Conservation (phyloP, 2,888 invertebrate species). For the Trachelus stipa region DNA sequence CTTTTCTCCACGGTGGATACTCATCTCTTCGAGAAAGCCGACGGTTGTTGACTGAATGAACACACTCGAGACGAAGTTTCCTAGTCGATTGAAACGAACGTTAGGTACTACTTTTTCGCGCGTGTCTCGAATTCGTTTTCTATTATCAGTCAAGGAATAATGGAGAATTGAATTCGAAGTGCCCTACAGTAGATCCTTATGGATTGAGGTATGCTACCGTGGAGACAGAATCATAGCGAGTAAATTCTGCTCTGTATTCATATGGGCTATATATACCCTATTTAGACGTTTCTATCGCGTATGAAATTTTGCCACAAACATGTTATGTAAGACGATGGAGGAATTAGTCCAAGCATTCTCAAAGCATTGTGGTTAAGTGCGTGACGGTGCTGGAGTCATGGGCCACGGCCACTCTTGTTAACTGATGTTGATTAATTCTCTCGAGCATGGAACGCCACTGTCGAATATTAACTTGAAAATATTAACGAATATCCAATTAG, state of each 20-base stretch:
- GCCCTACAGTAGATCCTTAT: neutral
- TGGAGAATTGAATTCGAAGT: neutral
- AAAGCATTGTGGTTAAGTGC: constrained; percentile 49
- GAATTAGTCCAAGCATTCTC: neutral
- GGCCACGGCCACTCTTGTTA: constrained; percentile 55
- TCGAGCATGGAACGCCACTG: neutral
- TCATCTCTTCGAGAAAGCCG: neutral
- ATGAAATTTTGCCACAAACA: neutral
- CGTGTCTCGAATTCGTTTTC: neutral
- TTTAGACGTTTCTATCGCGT: neutral
- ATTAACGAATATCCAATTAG: neutral
- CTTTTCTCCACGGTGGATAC: neutral
- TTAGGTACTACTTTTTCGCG: neutral
- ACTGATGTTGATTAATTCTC: constrained; percentile 31
- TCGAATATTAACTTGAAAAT: neutral
- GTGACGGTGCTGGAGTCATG: constrained; percentile 48
- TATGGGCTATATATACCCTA: neutral
- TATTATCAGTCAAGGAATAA: neutral
- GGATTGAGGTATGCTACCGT: neutral
- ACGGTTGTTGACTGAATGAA: neutral
- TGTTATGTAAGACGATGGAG: neutral
- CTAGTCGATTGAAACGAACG: neutral
- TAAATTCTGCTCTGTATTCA: neutral
- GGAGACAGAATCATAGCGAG: neutral
- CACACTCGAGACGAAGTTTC: neutral